Evolutionary conservation across 2,113 vertebrate genomes (phyloP), one percentile per base, ranked within the genome.

Genomic region (Lanius ludovicianus): DNA sequence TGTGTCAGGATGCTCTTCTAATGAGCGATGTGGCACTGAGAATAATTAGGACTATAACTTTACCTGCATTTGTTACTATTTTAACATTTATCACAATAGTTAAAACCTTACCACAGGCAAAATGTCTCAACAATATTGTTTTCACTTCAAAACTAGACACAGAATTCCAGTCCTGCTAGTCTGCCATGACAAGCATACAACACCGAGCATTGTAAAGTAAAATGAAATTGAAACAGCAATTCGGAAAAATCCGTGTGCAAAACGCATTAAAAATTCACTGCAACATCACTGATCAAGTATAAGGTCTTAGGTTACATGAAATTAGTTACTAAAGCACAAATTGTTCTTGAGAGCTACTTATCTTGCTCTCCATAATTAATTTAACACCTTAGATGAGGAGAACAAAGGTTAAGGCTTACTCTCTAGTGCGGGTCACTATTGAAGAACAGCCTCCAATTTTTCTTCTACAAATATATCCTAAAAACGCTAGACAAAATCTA

Each of bases 341-440:
- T 81, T 93, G 81, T 88, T 96, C 90, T 91, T 95, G 88, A 96
- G 94, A 95, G 69, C 83, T 94, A 83, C 85, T 96, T 96, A 93
- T 88, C 90, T 97, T 90, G 67, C 84, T 95, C 85, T 90, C 88
- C 46, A 39, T 94, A 95, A 97, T 97, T 94, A 96, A 94, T 95
- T 94, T 93, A 97, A 93, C 92, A 81, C 77, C 76, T 84, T 94
- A 69, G 94, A 91, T 91, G 64, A 95, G 35, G 57, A 91, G 92
- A 87, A 84, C 84, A 93, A 96, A 92, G 89, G 86, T 95, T 89
- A 93, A 94, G 74, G 23, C 73, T 96, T 78, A 56, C 49, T 93
- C 65, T 93, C 64, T 71, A 91, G 44, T 68, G 80, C 42, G 42
- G 90, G 91, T 95, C 89, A 92, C 63, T 93, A 41, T 44, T 96